These are phyloP conservation scores for Ichneumoninae sp. DNA, from an alignment of 2,888 invertebrate genomes.

Conservation along the genomic window DNA sequence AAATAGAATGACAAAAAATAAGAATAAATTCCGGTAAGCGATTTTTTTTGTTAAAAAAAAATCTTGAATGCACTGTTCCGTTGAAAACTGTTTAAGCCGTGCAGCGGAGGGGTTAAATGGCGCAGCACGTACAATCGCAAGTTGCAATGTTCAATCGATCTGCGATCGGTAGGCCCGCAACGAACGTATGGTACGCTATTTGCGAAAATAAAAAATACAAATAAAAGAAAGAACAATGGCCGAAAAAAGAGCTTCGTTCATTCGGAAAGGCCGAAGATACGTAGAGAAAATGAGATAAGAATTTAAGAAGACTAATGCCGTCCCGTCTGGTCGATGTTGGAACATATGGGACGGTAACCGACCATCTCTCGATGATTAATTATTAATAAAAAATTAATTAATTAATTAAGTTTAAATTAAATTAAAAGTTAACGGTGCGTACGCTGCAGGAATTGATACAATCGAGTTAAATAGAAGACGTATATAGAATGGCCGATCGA, in stretches of 20 bases:
- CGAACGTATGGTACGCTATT: slow-evolving; percentile 4
- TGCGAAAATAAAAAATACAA: slow-evolving; percentile 8
- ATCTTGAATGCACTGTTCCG: not conserved
- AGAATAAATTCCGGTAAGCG: not conserved
- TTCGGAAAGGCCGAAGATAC: slow-evolving; percentile 1
- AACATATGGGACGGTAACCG: slow-evolving; percentile 32
- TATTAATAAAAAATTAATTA: slow-evolving; percentile 39
- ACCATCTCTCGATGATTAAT: slow-evolving; percentile 46
- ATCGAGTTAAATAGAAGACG: slow-evolving; percentile 59
- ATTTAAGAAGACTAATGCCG: slow-evolving; percentile 32
- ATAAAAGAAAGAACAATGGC: not conserved
- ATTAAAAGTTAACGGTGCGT: slow-evolving; percentile 49
- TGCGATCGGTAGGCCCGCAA: slow-evolving; percentile 10
- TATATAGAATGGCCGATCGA: slow-evolving; percentile 52
- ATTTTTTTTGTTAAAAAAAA: not conserved
- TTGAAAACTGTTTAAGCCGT: not conserved
- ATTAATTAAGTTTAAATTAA: slow-evolving; percentile 37
- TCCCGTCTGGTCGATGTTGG: slow-evolving; percentile 18
- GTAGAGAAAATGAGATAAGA: slow-evolving; percentile 5
- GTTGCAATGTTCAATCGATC: slow-evolving; percentile 12
- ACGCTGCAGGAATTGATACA: slow-evolving; percentile 67
- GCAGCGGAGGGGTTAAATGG: slow-evolving; percentile 26
- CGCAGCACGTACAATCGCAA: slow-evolving; percentile 30
- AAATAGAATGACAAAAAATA: not conserved
- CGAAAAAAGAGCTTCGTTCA: slow-evolving; percentile 16